Percentiles rank a stretch among this genome's conserved stretches.
Evolutionary conservation across 2,797 vertebrate genomes (phyloP).

Genomic region (Premnoplex brunnescens): DNA sequence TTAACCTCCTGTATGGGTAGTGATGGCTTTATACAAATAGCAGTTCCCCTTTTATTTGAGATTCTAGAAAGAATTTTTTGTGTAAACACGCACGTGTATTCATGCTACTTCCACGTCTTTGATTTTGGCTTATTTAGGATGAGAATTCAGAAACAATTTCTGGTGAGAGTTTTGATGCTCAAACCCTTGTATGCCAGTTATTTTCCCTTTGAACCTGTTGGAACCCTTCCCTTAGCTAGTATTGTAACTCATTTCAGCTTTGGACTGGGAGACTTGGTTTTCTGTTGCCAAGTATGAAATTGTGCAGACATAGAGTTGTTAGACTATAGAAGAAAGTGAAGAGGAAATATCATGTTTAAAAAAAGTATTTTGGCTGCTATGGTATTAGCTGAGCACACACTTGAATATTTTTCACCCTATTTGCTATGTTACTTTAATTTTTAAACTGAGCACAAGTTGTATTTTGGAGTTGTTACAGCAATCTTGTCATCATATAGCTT

Average conservation of each 20-base stretch:
- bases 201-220: not conserved
- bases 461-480: not conserved
- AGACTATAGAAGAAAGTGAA: not conserved
- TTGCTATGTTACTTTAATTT: not conserved
- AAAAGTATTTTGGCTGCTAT: not conserved
- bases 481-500: not conserved
- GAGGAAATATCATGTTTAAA: not conserved
- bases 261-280: not conserved
- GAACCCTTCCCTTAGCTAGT: not conserved
- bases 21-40: not conserved
- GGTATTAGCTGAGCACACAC: not conserved
- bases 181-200: not conserved
- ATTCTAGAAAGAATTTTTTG: not conserved
- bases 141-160: not conserved
- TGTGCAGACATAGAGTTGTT: not conserved
- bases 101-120: not conserved
- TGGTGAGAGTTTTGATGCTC: not conserved
- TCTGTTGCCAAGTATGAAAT: not conserved
- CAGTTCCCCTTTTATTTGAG: not conserved
- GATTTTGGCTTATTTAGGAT: not conserved
- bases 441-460: not conserved
- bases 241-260: not conserved
- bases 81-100: accelerated
- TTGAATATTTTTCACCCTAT: not conserved
- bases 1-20: not conserved